phyloP scores from a whole-genome alignment of 2,113 vertebrate species.

The Macquaria ambigua region DNA sequence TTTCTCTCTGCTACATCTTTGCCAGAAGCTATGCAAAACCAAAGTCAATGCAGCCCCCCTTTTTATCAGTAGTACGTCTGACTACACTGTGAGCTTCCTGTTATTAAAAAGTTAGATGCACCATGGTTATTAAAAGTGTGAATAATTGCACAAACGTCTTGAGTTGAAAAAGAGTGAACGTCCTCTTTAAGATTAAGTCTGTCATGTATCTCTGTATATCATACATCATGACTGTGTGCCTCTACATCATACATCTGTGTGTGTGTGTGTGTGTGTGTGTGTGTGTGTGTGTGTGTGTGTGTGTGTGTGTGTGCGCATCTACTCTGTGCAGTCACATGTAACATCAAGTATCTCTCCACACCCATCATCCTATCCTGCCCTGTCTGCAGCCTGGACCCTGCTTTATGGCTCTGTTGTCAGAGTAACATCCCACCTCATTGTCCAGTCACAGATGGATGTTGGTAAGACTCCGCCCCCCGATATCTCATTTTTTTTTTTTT shows the following conservation, averaged over 20 bases:
- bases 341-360: slow-evolving; percentile 58
- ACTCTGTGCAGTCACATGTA: slow-evolving; percentile 40
- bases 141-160: background rate
- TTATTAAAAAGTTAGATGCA: background rate
- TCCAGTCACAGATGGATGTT: slow-evolving; percentile 70
- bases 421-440: slow-evolving; percentile 71
- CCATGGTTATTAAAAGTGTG: background rate
- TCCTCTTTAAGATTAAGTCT: background rate
- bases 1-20: background rate
- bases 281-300: no score
- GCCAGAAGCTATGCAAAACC: background rate
- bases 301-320: slow-evolving; percentile 24
- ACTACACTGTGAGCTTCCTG: background rate
- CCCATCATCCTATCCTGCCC: slow-evolving; percentile 62
- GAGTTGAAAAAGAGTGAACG: slow-evolving; percentile 17
- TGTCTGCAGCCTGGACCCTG: slow-evolving; percentile 67
- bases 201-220: slow-evolving; percentile 13
- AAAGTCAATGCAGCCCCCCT: background rate
- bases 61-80: background rate
- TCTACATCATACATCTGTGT: slow-evolving; percentile 25
- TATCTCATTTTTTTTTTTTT: slow-evolving; percentile 40
- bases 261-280: slow-evolving; percentile 21
- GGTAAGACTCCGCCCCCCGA: slow-evolving; percentile 70
- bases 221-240: background rate
- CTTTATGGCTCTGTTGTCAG: slow-evolving; percentile 67